Conservation (phyloP, 2,797 vertebrate species). For the Balearica regulorum region DNA sequence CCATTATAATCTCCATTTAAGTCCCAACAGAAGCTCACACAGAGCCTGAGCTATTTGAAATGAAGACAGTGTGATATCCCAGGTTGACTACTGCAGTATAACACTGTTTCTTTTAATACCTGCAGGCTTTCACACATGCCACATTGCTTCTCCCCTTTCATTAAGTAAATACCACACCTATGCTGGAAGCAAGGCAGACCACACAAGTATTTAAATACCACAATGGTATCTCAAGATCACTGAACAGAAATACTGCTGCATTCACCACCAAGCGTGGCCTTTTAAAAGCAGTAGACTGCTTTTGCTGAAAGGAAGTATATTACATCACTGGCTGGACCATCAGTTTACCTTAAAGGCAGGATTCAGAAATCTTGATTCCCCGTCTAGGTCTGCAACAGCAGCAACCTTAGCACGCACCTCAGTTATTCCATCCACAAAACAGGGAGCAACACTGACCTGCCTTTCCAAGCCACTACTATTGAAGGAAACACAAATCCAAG, state of each 20-base stretch:
- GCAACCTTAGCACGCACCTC: not conserved
- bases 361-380: not conserved
- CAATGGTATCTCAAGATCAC: not conserved
- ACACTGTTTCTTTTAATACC: not conserved
- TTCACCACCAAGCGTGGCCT: not conserved
- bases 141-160: not conserved
- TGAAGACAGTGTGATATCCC: not conserved
- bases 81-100: not conserved
- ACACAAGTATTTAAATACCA: not conserved
- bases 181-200: not conserved
- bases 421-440: not conserved
- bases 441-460: not conserved
- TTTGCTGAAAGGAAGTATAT: not conserved
- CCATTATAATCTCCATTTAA: constrained; percentile 35
- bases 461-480: not conserved
- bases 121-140: not conserved
- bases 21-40: constrained; percentile 22
- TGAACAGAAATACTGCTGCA: not conserved
- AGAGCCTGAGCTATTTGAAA: constrained; percentile 26
- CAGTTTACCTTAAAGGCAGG: not conserved
- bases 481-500: not conserved
- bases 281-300: not conserved
- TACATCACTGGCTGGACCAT: not conserved
- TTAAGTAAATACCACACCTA: not conserved
- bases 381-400: not conserved